Evolutionary conservation across 1,140 invertebrate genomes (phyloP), one percentile per base, ranked within the genome.

Genomic region (Teleopsis dalmanni): DNA sequence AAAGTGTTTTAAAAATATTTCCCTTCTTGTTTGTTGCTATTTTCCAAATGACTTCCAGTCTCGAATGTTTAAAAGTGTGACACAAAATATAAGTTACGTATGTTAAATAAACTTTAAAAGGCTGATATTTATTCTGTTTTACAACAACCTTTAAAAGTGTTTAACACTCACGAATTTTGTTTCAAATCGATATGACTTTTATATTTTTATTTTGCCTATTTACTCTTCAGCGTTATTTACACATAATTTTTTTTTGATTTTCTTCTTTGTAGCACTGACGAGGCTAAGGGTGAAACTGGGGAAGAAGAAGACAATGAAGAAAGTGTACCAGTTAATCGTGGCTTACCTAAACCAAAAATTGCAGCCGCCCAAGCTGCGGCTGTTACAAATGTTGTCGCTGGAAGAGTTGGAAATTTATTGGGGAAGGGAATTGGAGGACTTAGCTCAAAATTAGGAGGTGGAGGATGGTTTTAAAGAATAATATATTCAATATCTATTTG

Each of bases 381-480:
- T 23, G 76, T 84, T 35, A 84, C 84, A 22, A 81, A 81, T 38
- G 84, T 85, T 55, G 84, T 87, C 50, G 83, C 84, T 40, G 85
- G 84, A 26, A 79, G 81, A 62, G 78, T 89, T 56, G 83, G 84
- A 48, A 84, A 81, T 69, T 81, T 88, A 60, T 79, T 88, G 57
- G 84, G 85, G 47, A 88, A 87, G 73, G 82, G 84, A 52, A 80
- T 87, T 56, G 84, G 84, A 57, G 84, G 85, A 52, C 76, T 88
- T 58, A 83, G 84, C 60, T 84, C 82, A 52, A 88, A 87, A 74
- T 77, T 86, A 51, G 82, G 83, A 50, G 81, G 81, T 62, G 79
- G 80, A 33, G 73, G 78, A 64, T 81, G 80, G 80, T 82, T 82
- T 70, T 81, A 77, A 66, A 33, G 29, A n/a, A n/a, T n/a, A n/a